A percentile compares a stretch with the other conserved stretches of the same genome.
These are phyloP conservation scores for Cyprinodon diabolis DNA, from an alignment of 2,797 vertebrate genomes.

Conservation along the genomic window DNA sequence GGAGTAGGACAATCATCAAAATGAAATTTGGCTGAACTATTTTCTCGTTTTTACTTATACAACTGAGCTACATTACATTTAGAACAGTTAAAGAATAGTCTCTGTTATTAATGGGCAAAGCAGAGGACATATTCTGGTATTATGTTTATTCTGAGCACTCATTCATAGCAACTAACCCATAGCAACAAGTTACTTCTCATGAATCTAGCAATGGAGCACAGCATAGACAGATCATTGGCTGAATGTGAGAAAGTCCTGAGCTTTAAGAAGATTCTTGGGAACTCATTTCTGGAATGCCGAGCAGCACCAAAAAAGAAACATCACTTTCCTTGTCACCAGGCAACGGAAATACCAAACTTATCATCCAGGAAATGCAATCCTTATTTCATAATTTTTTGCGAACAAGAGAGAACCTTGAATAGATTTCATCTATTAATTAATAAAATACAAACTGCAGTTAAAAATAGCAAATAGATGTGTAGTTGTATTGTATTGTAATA, in stretches of 20 bases:
- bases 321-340: conserved; percentile 21
- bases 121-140: conserved; percentile 10
- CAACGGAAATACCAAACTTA: conserved; percentile 13
- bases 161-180: conserved; percentile 65
- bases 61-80: not conserved
- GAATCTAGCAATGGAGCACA: conserved; percentile 32
- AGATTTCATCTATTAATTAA: not conserved
- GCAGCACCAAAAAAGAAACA: conserved; percentile 25
- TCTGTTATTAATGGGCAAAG: conserved; percentile 22
- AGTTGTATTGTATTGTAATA: conserved; percentile 5
- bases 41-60: not conserved
- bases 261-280: conserved; percentile 39
- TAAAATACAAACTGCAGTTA: not conserved
- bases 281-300: conserved; percentile 63
- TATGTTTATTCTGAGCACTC: conserved; percentile 55
- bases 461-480: conserved; percentile 1
- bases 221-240: conserved; percentile 27
- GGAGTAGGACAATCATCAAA: not conserved
- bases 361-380: conserved; percentile 1
- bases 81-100: conserved; percentile 27
- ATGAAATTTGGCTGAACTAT: not conserved
- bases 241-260: conserved; percentile 30
- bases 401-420: not conserved
- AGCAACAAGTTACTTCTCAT: conserved; percentile 49
- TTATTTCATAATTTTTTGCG: conserved; percentile 12